These are phyloP conservation scores for Chinchilla lanigera DNA, from an alignment of 2,113 vertebrate genomes.

Conservation along the genomic window DNA sequence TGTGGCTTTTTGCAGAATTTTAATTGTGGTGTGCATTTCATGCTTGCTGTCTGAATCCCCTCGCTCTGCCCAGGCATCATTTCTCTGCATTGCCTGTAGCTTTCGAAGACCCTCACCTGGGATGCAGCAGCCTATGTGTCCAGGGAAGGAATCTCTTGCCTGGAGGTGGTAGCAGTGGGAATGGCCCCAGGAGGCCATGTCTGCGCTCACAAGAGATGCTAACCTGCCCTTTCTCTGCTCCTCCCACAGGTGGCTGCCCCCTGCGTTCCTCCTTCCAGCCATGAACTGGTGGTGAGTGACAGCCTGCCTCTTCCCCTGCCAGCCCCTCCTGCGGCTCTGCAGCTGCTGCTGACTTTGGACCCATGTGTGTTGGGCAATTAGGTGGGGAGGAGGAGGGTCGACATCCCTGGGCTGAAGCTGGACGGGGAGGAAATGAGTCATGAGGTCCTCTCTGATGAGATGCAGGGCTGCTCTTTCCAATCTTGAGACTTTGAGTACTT, in stretches of 20 bases:
- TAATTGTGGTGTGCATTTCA: background rate
- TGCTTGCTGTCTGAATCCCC: background rate
- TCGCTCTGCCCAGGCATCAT: rapidly evolving
- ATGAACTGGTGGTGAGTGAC: slow-evolving; percentile 81
- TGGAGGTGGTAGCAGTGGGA: background rate
- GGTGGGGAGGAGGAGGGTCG: slow-evolving; percentile 37
- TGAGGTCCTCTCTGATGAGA: slow-evolving; percentile 63
- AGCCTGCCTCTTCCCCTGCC: background rate
- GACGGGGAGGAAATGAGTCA: slow-evolving; percentile 76
- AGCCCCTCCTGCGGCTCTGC: background rate
- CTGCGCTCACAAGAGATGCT: slow-evolving; percentile 13
- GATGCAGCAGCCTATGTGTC: background rate
- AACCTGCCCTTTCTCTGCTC: slow-evolving; percentile 54
- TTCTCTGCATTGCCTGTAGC: no score
- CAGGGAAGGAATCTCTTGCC: background rate
- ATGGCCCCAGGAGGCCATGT: background rate
- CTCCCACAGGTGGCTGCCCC: slow-evolving; percentile 79
- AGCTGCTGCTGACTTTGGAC: background rate
- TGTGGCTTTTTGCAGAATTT: background rate
- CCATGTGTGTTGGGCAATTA: background rate
- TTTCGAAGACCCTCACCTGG: background rate
- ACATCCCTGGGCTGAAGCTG: background rate
- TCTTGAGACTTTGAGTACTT: slow-evolving; percentile 46
- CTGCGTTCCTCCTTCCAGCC: slow-evolving; percentile 79
- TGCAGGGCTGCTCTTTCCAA: slow-evolving; percentile 63